Percentiles rank a stretch among this genome's conserved stretches.
Evolutionary conservation across 2,113 vertebrate genomes (phyloP).

Genomic region (Gasterosteus nipponicus): DNA sequence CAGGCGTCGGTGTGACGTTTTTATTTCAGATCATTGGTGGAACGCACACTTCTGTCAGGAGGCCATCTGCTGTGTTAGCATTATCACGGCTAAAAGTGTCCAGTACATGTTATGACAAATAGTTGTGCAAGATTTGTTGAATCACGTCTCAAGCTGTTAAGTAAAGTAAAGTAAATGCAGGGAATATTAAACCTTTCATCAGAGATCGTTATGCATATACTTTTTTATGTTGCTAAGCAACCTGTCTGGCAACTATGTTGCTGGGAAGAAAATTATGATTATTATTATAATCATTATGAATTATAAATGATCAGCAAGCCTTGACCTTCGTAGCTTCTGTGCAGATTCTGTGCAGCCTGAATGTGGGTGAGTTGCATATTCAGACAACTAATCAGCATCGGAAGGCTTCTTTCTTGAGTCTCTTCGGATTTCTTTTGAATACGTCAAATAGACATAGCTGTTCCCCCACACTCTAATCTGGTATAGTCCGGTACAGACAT

Average conservation of each 20-base stretch:
- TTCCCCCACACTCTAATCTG: constrained; percentile 21
- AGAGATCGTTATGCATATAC: constrained; percentile 3
- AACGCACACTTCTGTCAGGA: constrained; percentile 8
- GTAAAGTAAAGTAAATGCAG: neutral
- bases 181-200: neutral
- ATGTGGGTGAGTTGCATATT: neutral
- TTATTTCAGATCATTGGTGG: constrained; percentile 27
- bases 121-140: neutral
- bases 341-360: constrained; percentile 6
- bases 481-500: constrained; percentile 7
- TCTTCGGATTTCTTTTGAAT: constrained; percentile 37
- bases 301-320: constrained; percentile 17
- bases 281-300: constrained; percentile 15
- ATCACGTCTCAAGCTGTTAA: constrained; percentile 8
- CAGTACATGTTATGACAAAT: constrained; percentile 13
- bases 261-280: constrained; percentile 17
- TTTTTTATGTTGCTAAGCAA: constrained; percentile 14
- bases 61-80: constrained; percentile 13
- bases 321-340: constrained; percentile 5
- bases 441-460: constrained; percentile 30
- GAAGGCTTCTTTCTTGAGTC: constrained; percentile 15
- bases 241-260: constrained; percentile 15
- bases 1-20: constrained; percentile 13
- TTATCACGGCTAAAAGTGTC: constrained; percentile 4
- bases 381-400: constrained; percentile 29